Percentiles rank a stretch among this genome's conserved stretches.
Evolutionary conservation across 1,140 invertebrate species (phyloP).

Genomic region (Agrilus planipennis): DNA sequence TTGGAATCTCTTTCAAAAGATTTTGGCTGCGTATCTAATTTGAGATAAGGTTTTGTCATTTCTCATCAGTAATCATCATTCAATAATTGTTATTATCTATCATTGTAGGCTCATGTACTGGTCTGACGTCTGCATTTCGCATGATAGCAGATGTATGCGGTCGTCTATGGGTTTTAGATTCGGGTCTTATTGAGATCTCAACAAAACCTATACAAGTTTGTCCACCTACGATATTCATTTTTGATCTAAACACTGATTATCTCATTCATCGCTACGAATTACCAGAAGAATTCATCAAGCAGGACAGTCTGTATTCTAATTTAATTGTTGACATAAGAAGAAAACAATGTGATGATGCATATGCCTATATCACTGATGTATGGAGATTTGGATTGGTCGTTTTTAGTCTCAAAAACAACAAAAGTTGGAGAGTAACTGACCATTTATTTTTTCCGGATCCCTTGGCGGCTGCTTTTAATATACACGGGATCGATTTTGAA

Average conservation of each 20-base stretch:
- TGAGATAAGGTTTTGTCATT: too few relatives aligned
- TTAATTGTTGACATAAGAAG: slow-evolving; percentile 55
- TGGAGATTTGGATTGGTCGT: slow-evolving; percentile 62
- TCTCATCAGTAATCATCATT: too few relatives aligned
- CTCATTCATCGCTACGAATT: slow-evolving; percentile 49
- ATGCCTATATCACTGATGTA: slow-evolving; percentile 61
- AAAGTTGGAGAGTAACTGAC: slow-evolving; percentile 61
- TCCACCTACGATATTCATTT: slow-evolving; percentile 61
- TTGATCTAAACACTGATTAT: slow-evolving; percentile 53
- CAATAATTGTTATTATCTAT: too few relatives aligned
- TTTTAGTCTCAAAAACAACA: slow-evolving; percentile 49
- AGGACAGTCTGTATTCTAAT: slow-evolving; percentile 63
- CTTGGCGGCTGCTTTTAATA: slow-evolving; percentile 50
- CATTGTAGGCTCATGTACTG: slow-evolving; percentile 38
- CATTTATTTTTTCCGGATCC: slow-evolving; percentile 69
- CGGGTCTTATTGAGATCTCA: slow-evolving; percentile 58
- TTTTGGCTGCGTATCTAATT: too few relatives aligned
- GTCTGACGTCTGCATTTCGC: slow-evolving; percentile 66
- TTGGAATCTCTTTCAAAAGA: too few relatives aligned
- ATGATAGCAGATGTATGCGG: slow-evolving; percentile 55
- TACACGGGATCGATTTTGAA: slow-evolving; percentile 59
- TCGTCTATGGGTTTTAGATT: slow-evolving; percentile 65
- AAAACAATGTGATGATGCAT: slow-evolving; percentile 49
- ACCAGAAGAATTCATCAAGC: slow-evolving; percentile 50
- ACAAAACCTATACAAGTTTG: slow-evolving; percentile 55